Base-by-base conservation (phyloP, 2,113 vertebrate genomes). In the Marmota monax region DNA sequence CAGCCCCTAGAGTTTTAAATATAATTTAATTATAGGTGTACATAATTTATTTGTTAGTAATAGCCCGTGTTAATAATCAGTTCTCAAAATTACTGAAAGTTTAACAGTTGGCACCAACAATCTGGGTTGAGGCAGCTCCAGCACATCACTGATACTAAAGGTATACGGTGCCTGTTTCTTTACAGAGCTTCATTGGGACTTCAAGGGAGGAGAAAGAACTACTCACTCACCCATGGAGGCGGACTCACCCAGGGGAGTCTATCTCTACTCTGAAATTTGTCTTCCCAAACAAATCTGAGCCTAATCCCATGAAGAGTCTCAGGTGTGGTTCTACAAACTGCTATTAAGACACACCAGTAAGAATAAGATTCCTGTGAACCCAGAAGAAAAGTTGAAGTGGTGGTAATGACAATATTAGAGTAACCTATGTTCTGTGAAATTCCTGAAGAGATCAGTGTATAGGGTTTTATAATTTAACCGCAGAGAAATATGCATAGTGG, bases 241-340 rank as follows among this genome's bases (percentile, higher is more conserved):
- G 51, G 37, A 39, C 1, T 32, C 61, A 20, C 4, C 63, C 13
- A 39, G 53, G 42, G 25, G 6, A 77, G 42, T 87, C 51, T 63
- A 83, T 78, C 42, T 11, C 37, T 18, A 23, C 51, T 91, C 48
- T 67, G 27, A 88, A 91, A 95, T 56, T 58, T 72, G 1, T 88
- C 63, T 95, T 87, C 45, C 53, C 88, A 51, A 88, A 67, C 17
- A n/a, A 73, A 95, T 76, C 48, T 69, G 77, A 93, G 63, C 70
- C 32, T 84, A 88, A 91, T 73, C 45, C 20, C 63, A 79, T 42
- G 34, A 85, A 37, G 34, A 88, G 14, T 73, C 53, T 74, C 37
- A 86, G 74, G 20, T 83, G 42, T 90, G 58, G 45, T 84, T 88
- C n/a, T 70, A 51, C 70, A 91, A 84, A 34, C 23, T 65, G 12